phyloP scores from a whole-genome alignment of 2,888 invertebrate species.

The Stratiomys singularior region DNA sequence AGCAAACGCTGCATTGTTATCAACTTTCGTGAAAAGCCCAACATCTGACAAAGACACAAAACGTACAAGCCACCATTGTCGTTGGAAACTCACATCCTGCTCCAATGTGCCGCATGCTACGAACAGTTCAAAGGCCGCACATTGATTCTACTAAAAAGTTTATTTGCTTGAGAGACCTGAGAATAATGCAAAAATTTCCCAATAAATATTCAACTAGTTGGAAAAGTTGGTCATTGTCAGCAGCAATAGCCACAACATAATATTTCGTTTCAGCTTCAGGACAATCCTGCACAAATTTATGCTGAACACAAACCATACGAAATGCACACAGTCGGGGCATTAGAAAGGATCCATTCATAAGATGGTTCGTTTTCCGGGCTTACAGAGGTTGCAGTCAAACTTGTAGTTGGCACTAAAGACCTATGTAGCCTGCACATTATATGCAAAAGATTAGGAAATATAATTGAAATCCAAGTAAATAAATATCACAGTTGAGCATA shows the following conservation, averaged over 20 bases:
- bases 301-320: neutral
- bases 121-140: slow-evolving; percentile 27
- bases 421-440: too few relatives aligned
- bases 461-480: too few relatives aligned
- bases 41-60: slow-evolving; percentile 39
- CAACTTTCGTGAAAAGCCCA: slow-evolving; percentile 28
- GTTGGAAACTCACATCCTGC: neutral
- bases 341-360: slow-evolving; percentile 24
- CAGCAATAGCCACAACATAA: slow-evolving; percentile 29
- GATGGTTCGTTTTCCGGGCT: neutral
- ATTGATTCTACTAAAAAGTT: slow-evolving; percentile 45
- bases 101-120: neutral
- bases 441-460: too few relatives aligned
- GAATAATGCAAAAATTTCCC: slow-evolving; percentile 47
- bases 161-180: slow-evolving; percentile 37
- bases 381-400: too few relatives aligned
- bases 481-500: too few relatives aligned
- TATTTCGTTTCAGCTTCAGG: slow-evolving; percentile 1
- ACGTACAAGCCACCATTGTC: neutral
- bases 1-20: slow-evolving; percentile 27
- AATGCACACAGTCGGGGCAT: slow-evolving; percentile 2
- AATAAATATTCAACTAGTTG: slow-evolving; percentile 49
- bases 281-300: slow-evolving; percentile 23
- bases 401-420: too few relatives aligned
- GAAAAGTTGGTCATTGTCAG: slow-evolving; percentile 48